Evolutionary conservation across 2,888 invertebrate genomes (phyloP).

Genomic region (Tetropium fuscum): DNA sequence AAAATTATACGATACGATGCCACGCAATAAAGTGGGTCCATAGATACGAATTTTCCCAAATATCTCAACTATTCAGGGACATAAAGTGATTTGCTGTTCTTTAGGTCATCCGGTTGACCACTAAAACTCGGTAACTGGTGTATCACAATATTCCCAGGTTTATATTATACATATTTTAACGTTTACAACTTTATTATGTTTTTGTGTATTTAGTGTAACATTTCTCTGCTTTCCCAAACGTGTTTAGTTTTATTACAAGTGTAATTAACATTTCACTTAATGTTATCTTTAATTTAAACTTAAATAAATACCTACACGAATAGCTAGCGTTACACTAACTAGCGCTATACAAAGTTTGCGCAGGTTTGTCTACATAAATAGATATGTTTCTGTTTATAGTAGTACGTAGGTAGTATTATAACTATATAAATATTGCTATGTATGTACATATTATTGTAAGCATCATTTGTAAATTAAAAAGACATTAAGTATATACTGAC

Average conservation of each 20-base stretch:
- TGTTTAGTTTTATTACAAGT: slow-evolving; percentile 1
- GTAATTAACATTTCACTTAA: slow-evolving; percentile 17
- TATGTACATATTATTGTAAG: no score
- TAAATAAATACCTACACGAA: no score
- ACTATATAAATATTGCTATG: no score
- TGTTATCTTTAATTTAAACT: not conserved
- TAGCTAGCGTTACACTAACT: no score
- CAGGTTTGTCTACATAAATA: no score
- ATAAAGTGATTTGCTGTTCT: slow-evolving; percentile 24
- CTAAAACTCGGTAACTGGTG: slow-evolving; percentile 21
- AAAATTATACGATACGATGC: slow-evolving; percentile 20
- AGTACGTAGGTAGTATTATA: no score
- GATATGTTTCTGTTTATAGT: no score
- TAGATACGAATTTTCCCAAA: slow-evolving; percentile 30
- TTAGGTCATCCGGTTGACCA: slow-evolving; percentile 20
- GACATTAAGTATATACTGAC: no score
- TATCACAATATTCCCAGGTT: slow-evolving; percentile 14
- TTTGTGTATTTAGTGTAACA: not conserved
- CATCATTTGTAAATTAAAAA: no score
- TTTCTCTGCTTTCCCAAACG: slow-evolving; percentile 3
- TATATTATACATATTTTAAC: slow-evolving; percentile 15
- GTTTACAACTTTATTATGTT: slow-evolving; percentile 7
- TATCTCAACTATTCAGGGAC: slow-evolving; percentile 27
- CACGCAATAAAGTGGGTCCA: slow-evolving; percentile 14
- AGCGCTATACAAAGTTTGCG: no score